Evolutionary conservation across 2,113 vertebrate species (phyloP).

Genomic region (Cinclus mexicanus): DNA sequence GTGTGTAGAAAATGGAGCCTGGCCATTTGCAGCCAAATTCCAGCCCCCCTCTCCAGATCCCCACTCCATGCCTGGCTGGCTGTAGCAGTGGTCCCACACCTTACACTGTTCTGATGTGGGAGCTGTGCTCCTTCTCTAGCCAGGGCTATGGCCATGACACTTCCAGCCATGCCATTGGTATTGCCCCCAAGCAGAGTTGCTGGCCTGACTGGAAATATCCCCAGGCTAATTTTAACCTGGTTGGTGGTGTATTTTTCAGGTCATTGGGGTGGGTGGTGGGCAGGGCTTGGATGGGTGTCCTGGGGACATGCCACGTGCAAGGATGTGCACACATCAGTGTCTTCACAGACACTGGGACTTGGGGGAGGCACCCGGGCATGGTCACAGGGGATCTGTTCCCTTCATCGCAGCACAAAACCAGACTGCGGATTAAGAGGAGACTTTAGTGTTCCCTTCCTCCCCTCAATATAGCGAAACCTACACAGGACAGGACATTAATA

Average conservation of each 20-base stretch:
- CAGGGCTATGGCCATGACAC: fast-evolving
- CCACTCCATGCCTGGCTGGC: neutral
- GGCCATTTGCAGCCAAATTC: neutral
- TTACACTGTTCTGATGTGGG: fast-evolving
- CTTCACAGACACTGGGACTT: neutral
- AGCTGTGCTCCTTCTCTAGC: neutral
- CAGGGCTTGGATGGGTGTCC: neutral
- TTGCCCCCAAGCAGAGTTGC: neutral
- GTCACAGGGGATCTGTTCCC: neutral
- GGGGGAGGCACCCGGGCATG: neutral
- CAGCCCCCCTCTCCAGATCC: neutral
- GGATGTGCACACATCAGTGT: fast-evolving
- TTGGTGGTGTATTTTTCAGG: neutral
- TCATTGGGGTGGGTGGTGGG: neutral
- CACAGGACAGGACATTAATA: conserved; percentile 19
- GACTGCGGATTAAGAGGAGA: conserved; percentile 33
- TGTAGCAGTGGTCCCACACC: neutral
- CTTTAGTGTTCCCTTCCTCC: conserved; percentile 54
- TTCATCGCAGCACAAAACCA: neutral
- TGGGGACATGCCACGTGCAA: neutral
- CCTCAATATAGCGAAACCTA: neutral
- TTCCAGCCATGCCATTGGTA: neutral
- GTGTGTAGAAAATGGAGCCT: neutral
- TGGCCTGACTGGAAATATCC: neutral
- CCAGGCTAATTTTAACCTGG: neutral